phyloP scores from a whole-genome alignment of 2,113 vertebrate species.

The Saccopteryx leptura region DNA sequence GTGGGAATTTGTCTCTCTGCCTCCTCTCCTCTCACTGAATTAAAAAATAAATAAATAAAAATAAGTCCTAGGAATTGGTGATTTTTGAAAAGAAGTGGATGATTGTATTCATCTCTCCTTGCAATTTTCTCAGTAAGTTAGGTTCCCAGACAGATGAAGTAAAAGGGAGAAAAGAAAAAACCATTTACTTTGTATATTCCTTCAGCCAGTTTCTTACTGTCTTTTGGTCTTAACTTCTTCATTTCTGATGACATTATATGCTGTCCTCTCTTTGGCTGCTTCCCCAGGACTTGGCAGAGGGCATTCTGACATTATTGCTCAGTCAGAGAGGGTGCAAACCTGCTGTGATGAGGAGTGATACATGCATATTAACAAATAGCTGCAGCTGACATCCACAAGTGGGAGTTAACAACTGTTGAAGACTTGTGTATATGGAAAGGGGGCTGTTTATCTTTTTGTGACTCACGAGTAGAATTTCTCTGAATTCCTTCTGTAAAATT shows the following conservation, averaged over 20 bases:
- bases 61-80: neutral
- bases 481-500: neutral
- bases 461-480: neutral
- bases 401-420: neutral
- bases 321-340: neutral
- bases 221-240: neutral
- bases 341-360: neutral
- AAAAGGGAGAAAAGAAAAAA: neutral
- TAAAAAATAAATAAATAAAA: too few species aligned
- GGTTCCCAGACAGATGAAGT: neutral
- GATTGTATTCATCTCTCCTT: neutral
- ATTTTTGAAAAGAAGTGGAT: neutral
- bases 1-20: too few species aligned
- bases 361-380: neutral
- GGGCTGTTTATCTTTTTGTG: neutral
- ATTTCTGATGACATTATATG: neutral
- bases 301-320: neutral
- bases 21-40: too few species aligned
- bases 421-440: neutral
- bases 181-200: neutral
- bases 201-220: neutral
- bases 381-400: neutral
- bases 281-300: neutral
- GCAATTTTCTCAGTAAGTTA: neutral
- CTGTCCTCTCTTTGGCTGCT: neutral